These are phyloP conservation scores for Knipowitschia caucasica DNA, from an alignment of 2,797 vertebrate species.

Conservation along the genomic window DNA sequence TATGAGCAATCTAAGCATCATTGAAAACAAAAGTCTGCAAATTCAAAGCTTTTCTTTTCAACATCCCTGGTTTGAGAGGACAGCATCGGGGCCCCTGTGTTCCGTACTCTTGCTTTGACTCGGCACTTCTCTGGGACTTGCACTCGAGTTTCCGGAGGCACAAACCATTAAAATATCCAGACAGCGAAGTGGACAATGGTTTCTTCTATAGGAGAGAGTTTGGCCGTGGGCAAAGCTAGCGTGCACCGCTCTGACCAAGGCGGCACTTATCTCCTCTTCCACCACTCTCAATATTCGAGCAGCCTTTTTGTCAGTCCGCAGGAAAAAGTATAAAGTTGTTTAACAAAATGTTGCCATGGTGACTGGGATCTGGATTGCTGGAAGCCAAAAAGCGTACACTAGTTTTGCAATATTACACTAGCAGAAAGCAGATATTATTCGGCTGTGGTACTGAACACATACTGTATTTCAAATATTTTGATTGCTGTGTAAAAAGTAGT, in stretches of 20 bases:
- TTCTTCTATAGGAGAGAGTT: constrained; percentile 8
- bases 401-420: neutral
- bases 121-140: neutral
- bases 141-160: neutral
- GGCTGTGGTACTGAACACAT: no score
- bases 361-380: neutral
- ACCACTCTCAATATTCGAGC: neutral
- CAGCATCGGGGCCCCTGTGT: neutral
- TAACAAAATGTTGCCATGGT: constrained; percentile 4
- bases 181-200: constrained; percentile 2
- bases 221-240: neutral
- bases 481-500: no score
- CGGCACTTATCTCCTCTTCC: constrained; percentile 1
- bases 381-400: neutral
- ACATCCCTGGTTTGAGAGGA: neutral
- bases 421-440: no score
- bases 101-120: neutral
- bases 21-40: neutral
- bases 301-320: neutral
- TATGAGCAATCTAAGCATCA: no score
- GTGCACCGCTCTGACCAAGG: neutral
- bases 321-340: neutral
- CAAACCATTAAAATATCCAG: constrained; percentile 3
- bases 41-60: neutral
- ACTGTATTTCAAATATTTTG: no score